Evolutionary conservation across 2,113 vertebrate species (phyloP).

Genomic region (Bambusicola thoracicus): DNA sequence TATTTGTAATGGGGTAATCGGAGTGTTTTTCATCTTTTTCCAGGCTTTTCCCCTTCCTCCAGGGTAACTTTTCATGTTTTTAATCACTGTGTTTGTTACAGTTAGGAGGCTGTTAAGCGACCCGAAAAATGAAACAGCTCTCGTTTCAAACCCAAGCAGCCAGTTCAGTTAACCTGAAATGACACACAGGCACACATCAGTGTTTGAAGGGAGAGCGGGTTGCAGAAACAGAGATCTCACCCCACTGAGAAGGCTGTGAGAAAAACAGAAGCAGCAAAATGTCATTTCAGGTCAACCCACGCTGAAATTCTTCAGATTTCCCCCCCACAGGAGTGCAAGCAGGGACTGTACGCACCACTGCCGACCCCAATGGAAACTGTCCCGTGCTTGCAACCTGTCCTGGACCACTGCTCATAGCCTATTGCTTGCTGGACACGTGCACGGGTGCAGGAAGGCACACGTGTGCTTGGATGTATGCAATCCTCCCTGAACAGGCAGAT

Average conservation of each 20-base stretch:
- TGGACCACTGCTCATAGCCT: not conserved
- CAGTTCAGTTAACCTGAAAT: not conserved
- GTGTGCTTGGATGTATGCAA: accelerated
- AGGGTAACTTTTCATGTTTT: not conserved
- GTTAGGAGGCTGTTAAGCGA: not conserved
- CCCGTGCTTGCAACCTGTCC: not conserved
- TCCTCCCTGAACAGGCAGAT: accelerated
- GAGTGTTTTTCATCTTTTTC: not conserved
- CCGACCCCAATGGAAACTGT: not conserved
- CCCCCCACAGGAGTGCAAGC: not conserved
- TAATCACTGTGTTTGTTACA: not conserved
- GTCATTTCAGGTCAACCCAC: constrained; percentile 15
- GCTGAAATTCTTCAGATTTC: not conserved
- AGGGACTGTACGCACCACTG: not conserved
- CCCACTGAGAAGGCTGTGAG: not conserved
- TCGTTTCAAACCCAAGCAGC: not conserved
- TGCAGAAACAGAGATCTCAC: not conserved
- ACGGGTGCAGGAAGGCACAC: not conserved
- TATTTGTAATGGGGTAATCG: constrained; percentile 14
- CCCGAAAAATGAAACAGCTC: not conserved
- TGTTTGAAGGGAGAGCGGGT: not conserved
- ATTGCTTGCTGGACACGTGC: not conserved
- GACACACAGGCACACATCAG: not conserved
- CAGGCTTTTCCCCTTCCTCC: constrained; percentile 8
- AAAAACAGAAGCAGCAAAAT: not conserved